Conservation (phyloP, 2,113 vertebrate genomes). For the Talpa occidentalis region DNA sequence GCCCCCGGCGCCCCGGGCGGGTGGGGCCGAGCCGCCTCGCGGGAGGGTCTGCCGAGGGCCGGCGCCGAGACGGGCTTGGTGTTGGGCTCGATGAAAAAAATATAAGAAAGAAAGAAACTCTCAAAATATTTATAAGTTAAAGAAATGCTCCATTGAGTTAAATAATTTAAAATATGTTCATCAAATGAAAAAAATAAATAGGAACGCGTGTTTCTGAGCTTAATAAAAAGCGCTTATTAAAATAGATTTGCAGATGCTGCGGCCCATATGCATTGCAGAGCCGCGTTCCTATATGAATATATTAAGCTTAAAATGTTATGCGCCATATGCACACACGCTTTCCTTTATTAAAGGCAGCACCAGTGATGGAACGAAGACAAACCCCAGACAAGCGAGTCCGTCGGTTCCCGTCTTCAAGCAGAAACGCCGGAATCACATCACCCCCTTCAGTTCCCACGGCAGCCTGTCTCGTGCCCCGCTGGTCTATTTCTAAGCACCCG, state of each 20-base stretch:
- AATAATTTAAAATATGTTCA: conserved; percentile 59
- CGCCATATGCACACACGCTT: conserved; percentile 10
- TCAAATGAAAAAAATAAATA: conserved; percentile 27
- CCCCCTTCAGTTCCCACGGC: accelerated
- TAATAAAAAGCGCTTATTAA: conserved; percentile 71
- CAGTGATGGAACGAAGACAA: not conserved
- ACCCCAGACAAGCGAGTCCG: not conserved
- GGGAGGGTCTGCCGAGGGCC: accelerated
- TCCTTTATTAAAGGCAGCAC: not conserved
- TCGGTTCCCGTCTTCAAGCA: not conserved
- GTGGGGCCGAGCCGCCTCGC: not conserved
- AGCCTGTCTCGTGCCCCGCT: too few species aligned
- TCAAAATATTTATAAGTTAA: conserved; percentile 33
- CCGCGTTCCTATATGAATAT: conserved; percentile 54
- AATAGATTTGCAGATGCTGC: conserved; percentile 63
- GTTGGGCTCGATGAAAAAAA: not conserved
- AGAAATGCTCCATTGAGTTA: conserved; percentile 2
- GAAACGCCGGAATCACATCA: accelerated
- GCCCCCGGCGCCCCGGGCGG: too few species aligned
- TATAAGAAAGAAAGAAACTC: not conserved
- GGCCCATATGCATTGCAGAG: conserved; percentile 40
- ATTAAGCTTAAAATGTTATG: conserved; percentile 47
- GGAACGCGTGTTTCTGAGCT: conserved; percentile 49
- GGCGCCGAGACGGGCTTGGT: accelerated
- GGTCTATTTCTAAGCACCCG: too few species aligned